phyloP scores from a whole-genome alignment of 2,888 invertebrate genomes.

The Nysson spinosus region DNA sequence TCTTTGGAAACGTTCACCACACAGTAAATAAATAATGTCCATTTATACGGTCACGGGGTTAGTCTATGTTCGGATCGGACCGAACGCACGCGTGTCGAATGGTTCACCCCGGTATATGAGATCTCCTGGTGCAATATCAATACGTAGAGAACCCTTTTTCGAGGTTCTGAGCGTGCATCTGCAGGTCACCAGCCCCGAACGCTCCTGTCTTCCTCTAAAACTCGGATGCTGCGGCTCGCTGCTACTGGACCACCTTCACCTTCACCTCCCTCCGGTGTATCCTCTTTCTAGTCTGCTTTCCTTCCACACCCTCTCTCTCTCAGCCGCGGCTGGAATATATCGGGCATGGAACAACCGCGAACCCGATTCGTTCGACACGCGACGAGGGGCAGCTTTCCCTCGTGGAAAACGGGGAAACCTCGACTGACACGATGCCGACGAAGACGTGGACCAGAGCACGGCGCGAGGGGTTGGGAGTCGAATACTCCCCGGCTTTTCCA shows the following conservation, averaged over 20 bases:
- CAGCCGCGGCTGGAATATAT: constrained; percentile 14
- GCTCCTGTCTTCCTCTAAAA: constrained; percentile 35
- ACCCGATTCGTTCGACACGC: constrained; percentile 20
- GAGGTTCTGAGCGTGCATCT: constrained; percentile 34
- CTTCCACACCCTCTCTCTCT: not conserved
- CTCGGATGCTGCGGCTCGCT: constrained; percentile 48
- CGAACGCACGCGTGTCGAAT: too few relatives aligned
- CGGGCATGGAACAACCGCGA: constrained; percentile 41
- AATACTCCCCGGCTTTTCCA: constrained; percentile 57
- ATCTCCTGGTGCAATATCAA: not conserved
- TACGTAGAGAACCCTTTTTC: too few relatives aligned
- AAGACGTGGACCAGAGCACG: constrained; percentile 41
- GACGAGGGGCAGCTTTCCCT: constrained; percentile 44
- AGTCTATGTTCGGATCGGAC: too few relatives aligned
- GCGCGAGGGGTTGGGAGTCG: constrained; percentile 44
- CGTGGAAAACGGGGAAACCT: constrained; percentile 47
- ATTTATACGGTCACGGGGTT: too few relatives aligned
- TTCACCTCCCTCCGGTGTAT: constrained; percentile 1
- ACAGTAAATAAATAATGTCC: too few relatives aligned
- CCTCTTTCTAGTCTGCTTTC: constrained; percentile 1
- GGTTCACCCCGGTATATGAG: too few relatives aligned
- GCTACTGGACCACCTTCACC: constrained; percentile 41
- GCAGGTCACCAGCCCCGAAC: constrained; percentile 63
- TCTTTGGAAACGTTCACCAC: too few relatives aligned
- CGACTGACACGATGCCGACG: constrained; percentile 48